Percentiles rank a stretch among this genome's conserved stretches.
Conservation (phyloP, 2,888 invertebrate species). For the Habroteleia sp. region DNA sequence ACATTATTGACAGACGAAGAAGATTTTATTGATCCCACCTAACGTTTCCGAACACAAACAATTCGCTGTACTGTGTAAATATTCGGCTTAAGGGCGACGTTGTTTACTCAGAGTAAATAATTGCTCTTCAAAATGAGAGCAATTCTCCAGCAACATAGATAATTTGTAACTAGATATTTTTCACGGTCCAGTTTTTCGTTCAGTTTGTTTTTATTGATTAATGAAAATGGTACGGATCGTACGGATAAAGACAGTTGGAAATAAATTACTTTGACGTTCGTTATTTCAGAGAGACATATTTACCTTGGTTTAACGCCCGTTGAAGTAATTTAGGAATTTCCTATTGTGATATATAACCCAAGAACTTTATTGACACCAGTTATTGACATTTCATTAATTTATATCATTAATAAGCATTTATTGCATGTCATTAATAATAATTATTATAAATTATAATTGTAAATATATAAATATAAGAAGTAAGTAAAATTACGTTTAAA, state of each 20-base stretch:
- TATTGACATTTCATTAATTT: too few relatives aligned
- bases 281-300: too few relatives aligned
- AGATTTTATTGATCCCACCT: conserved; percentile 63
- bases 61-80: conserved; percentile 53
- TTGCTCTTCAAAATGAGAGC: conserved; percentile 60
- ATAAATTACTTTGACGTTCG: conserved; percentile 47
- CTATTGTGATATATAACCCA: too few relatives aligned
- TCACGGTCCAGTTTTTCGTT: conserved; percentile 44
- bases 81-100: conserved; percentile 49
- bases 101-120: conserved; percentile 58
- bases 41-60: conserved; percentile 62
- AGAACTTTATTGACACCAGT: too few relatives aligned
- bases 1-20: conserved; percentile 63
- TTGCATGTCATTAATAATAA: too few relatives aligned
- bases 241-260: conserved; percentile 21
- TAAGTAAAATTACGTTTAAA: too few relatives aligned
- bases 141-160: conserved; percentile 58
- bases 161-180: conserved; percentile 55
- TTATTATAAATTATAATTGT: too few relatives aligned
- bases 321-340: too few relatives aligned
- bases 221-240: conserved; percentile 56
- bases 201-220: conserved; percentile 42
- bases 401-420: too few relatives aligned
- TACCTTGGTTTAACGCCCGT: too few relatives aligned
- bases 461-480: too few relatives aligned